Percentiles rank a stretch among this genome's conserved stretches.
Evolutionary conservation across 1,140 invertebrate species (phyloP).

Genomic region (Steinernema khuongi): DNA sequence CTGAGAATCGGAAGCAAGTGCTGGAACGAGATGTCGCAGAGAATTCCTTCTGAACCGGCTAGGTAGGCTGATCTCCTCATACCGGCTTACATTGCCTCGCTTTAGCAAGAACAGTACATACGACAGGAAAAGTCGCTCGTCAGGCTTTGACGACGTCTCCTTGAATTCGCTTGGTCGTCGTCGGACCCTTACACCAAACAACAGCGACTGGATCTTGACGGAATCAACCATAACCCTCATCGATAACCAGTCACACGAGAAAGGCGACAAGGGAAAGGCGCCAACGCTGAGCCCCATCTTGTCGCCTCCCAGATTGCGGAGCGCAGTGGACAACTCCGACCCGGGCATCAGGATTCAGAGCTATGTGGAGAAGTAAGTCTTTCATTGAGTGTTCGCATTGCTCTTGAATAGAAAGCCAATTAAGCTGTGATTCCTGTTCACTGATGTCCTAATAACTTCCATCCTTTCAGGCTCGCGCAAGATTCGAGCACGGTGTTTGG

Average conservation of each 20-base stretch:
- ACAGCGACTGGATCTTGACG: neutral
- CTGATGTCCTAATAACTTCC: constrained; percentile 66
- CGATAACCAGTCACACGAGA: constrained; percentile 6
- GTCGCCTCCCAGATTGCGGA: constrained; percentile 35
- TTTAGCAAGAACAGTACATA: constrained; percentile 18
- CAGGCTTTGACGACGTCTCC: constrained; percentile 13
- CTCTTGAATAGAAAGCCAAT: neutral
- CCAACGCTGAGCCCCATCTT: constrained; percentile 43
- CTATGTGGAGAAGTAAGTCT: constrained; percentile 61
- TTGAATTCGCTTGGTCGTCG: neutral
- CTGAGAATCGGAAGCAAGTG: neutral
- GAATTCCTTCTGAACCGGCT: constrained; percentile 31
- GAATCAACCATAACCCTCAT: constrained; percentile 4
- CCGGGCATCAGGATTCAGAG: constrained; percentile 24
- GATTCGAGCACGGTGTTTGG: constrained; percentile 77
- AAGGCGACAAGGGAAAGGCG: constrained; percentile 23
- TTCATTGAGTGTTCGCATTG: constrained; percentile 36
- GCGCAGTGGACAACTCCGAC: constrained; percentile 19
- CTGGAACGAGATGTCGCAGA: constrained; percentile 28
- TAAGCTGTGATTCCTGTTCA: neutral
- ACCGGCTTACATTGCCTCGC: neutral
- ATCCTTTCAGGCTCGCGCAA: constrained; percentile 69
- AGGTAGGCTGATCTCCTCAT: neutral
- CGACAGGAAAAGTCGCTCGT: constrained; percentile 21
- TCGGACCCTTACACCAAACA: neutral